Conservation (phyloP, 2,888 invertebrate genomes). For the Megaustenia siamemsis region DNA sequence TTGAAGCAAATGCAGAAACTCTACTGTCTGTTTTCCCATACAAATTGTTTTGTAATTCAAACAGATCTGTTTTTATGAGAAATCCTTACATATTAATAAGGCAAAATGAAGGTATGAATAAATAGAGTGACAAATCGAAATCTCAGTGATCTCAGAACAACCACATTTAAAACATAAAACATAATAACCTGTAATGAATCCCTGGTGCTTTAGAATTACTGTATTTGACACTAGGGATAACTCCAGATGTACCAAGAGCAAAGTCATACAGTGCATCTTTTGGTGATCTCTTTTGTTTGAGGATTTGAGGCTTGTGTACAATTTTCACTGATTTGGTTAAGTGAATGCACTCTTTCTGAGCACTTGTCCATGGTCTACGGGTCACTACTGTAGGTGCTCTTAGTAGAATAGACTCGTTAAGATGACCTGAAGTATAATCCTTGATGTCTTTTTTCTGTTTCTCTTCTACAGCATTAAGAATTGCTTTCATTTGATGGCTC, state of each 20-base stretch:
- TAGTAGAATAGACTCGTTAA: conserved; percentile 74
- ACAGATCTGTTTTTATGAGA: too few species aligned
- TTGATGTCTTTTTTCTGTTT: conserved; percentile 75
- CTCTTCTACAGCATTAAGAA: conserved; percentile 71
- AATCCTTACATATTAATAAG: too few species aligned
- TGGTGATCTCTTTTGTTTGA: conserved; percentile 58
- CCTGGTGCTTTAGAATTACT: conserved; percentile 21
- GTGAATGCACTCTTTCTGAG: conserved; percentile 47
- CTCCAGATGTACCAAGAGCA: conserved; percentile 74
- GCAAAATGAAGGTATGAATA: too few species aligned
- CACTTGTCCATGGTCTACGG: conserved; percentile 65
- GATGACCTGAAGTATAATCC: conserved; percentile 75
- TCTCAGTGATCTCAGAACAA: too few species aligned
- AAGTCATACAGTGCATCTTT: conserved; percentile 73
- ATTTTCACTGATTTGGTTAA: not conserved
- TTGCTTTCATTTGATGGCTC: conserved; percentile 67
- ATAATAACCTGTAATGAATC: conserved; percentile 45
- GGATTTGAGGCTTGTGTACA: conserved; percentile 21
- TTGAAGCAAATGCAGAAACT: too few species aligned
- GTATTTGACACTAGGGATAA: conserved; percentile 59
- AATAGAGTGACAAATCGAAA: too few species aligned
- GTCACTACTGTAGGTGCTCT: conserved; percentile 59
- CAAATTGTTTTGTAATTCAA: too few species aligned
- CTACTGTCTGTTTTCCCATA: too few species aligned
- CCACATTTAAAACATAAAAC: not conserved